A percentile compares a stretch with the other conserved stretches of the same genome.
These are phyloP conservation scores for Xiphorhynchus erythropygius DNA, from an alignment of 2,797 vertebrate genomes.

Conservation along the genomic window DNA sequence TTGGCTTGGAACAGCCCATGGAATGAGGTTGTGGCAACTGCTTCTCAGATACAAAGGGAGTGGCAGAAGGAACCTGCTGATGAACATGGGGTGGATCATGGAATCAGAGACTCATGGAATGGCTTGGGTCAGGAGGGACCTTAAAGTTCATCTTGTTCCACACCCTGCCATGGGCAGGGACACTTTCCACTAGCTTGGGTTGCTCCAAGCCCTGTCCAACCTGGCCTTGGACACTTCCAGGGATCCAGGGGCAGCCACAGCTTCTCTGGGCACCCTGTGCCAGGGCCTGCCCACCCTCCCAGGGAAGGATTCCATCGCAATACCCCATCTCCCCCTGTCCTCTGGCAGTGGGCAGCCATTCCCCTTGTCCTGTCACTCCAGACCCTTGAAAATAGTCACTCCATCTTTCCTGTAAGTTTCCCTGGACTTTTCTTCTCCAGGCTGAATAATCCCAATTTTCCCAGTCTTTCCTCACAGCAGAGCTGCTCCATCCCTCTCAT, in stretches of 20 bases:
- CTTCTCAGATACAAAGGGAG: neutral
- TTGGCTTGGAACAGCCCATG: neutral
- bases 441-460: no score
- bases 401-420: no score
- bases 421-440: no score
- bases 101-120: neutral
- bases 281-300: no score
- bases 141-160: accelerated
- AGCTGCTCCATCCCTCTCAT: no score
- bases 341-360: no score
- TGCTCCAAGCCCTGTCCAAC: neutral
- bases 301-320: no score
- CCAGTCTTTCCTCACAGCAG: no score
- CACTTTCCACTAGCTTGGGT: neutral
- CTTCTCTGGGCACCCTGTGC: neutral
- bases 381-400: no score
- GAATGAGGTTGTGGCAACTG: neutral
- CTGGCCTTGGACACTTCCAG: neutral
- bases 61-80: neutral
- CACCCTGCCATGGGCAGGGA: neutral
- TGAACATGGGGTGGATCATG: accelerated
- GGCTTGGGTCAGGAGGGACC: neutral
- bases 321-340: no score
- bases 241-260: neutral
- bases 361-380: no score